Evolutionary conservation across 2,888 invertebrate species (phyloP).

Genomic region (Phyto melanocephala): DNA sequence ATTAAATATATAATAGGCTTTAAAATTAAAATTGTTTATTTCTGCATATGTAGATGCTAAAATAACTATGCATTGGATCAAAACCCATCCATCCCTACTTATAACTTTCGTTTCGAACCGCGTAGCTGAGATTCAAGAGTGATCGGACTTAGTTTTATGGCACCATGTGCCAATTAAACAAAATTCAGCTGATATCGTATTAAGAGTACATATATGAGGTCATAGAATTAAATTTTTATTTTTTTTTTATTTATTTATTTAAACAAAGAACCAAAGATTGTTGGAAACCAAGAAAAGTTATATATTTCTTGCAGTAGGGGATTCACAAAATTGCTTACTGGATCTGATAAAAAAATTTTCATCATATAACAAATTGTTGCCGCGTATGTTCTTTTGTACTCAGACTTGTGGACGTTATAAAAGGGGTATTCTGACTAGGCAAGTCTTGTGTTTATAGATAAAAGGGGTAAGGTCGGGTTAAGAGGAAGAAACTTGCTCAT

Average conservation of each 20-base stretch:
- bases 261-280: too few relatives aligned
- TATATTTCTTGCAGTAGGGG: too few relatives aligned
- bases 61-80: conserved; percentile 6
- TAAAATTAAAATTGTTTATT: neutral
- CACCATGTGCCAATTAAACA: neutral
- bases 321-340: too few relatives aligned
- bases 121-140: conserved; percentile 20
- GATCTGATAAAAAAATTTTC: too few relatives aligned
- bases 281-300: too few relatives aligned
- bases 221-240: neutral
- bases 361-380: too few relatives aligned
- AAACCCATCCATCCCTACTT: conserved; percentile 21
- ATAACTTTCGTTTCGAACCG: conserved; percentile 19
- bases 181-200: neutral
- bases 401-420: too few relatives aligned
- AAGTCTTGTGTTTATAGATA: too few relatives aligned
- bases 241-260: neutral
- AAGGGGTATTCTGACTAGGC: too few relatives aligned
- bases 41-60: conserved; percentile 22
- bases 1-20: neutral
- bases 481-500: too few relatives aligned
- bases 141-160: neutral
- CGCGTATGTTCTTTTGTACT: too few relatives aligned
- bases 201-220: neutral
- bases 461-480: too few relatives aligned